A percentile compares a stretch with the other conserved stretches of the same genome.
phyloP scores from a whole-genome alignment of 2,797 vertebrate genomes.

The Mormyrops boulengeri region DNA sequence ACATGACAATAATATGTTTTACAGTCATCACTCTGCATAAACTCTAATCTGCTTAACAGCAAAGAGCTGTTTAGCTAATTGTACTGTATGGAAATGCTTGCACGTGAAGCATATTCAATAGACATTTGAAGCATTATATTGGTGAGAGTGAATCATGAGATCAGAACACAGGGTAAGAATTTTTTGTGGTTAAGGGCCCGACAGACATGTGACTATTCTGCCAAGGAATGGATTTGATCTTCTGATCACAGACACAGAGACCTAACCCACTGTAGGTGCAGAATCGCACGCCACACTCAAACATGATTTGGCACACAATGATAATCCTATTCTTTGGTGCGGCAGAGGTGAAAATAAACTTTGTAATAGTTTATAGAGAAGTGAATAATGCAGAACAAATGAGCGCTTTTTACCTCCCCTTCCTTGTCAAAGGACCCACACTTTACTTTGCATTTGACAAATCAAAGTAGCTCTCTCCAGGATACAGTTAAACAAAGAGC shows the following conservation, averaged over 20 bases:
- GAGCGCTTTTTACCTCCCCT: not conserved
- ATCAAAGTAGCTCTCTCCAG: not conserved
- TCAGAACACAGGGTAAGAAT: not conserved
- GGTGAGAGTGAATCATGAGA: not conserved
- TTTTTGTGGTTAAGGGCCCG: not conserved
- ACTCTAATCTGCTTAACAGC: not conserved
- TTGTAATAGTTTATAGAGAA: not conserved
- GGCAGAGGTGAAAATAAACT: slow-evolving; percentile 1
- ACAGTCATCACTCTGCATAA: not conserved
- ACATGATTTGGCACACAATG: not conserved
- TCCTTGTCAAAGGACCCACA: not conserved
- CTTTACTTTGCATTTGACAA: not conserved
- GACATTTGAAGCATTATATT: not conserved
- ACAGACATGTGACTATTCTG: not conserved
- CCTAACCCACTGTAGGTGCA: not conserved
- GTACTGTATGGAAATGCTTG: not conserved
- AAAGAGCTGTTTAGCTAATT: not conserved
- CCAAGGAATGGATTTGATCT: not conserved
- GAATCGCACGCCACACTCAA: not conserved
- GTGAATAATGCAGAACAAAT: not conserved
- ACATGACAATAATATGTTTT: not conserved
- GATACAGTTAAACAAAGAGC: not conserved
- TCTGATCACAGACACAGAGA: not conserved
- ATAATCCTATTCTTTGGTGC: not conserved
- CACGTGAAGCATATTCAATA: not conserved